Evolutionary conservation across 2,113 vertebrate genomes (phyloP).

Genomic region (Bubo bubo): DNA sequence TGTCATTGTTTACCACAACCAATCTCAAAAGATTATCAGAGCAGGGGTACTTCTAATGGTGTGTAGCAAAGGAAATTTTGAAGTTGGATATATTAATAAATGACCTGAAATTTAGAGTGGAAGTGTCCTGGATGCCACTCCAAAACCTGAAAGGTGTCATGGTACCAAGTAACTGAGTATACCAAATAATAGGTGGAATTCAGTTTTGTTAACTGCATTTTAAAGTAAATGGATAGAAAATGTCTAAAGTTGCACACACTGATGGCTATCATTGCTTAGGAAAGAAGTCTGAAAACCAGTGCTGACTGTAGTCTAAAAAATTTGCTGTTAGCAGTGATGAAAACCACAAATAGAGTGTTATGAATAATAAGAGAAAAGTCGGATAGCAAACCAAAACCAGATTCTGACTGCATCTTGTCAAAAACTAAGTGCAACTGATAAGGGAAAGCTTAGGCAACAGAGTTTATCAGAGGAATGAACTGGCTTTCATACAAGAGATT

Average conservation of each 20-base stretch:
- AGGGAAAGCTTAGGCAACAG: not conserved
- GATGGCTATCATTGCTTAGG: not conserved
- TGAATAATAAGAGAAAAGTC: not conserved
- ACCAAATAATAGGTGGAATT: not conserved
- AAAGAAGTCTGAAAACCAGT: not conserved
- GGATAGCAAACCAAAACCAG: not conserved
- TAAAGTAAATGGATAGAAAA: not conserved
- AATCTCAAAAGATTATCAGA: not conserved
- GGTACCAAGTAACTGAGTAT: not conserved
- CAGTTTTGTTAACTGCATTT: not conserved
- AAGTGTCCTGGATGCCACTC: too few species aligned
- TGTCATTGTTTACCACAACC: not conserved
- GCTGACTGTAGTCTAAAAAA: not conserved
- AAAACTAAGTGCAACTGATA: not conserved
- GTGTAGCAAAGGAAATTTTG: not conserved
- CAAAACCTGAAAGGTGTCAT: not conserved
- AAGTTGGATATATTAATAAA: not conserved
- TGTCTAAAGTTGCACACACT: fast-evolving
- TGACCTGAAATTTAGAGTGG: not conserved
- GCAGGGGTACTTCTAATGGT: not conserved
- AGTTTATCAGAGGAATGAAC: not conserved
- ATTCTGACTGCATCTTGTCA: not conserved
- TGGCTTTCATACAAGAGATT: not conserved
- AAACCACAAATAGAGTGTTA: not conserved
- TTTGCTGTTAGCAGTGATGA: not conserved